Conservation (phyloP, 2,797 vertebrate genomes). For the Megalops cyprinoides region DNA sequence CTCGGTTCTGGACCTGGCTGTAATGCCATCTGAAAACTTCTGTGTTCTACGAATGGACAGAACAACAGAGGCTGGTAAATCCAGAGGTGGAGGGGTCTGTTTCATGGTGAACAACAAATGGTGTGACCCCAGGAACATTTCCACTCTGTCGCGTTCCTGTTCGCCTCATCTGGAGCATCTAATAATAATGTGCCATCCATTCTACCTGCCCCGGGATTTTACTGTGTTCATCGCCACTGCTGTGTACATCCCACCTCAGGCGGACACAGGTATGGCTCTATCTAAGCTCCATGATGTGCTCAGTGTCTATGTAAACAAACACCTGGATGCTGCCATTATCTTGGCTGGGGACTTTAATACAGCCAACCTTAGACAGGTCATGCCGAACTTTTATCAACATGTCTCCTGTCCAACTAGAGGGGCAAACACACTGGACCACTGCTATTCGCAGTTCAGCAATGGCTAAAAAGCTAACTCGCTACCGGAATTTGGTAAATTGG, state of each 20-base stretch:
- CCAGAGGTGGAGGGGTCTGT: neutral
- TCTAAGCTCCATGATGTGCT: too few species aligned
- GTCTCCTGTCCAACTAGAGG: neutral
- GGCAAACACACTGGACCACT: neutral
- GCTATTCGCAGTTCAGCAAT: conserved; percentile 7
- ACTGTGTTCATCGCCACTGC: neutral
- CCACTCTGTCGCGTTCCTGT: too few species aligned
- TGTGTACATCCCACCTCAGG: neutral
- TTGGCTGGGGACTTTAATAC: too few species aligned
- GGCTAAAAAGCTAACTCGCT: conserved; percentile 1
- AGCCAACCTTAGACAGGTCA: neutral
- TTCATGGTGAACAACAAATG: neutral
- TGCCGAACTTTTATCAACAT: conserved; percentile 19
- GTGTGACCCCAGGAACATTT: too few species aligned
- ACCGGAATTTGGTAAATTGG: conserved; percentile 28
- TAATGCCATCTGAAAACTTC: neutral
- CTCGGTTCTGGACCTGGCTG: neutral
- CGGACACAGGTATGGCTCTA: too few species aligned
- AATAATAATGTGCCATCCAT: too few species aligned
- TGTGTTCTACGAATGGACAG: neutral
- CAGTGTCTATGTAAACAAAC: too few species aligned
- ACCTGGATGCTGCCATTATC: too few species aligned
- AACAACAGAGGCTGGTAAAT: neutral
- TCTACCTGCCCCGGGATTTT: neutral
- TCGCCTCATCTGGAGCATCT: too few species aligned